A percentile compares a stretch with the other conserved stretches of the same genome.
Conservation (phyloP, 1,140 invertebrate species). For the Drosophila takahashii region DNA sequence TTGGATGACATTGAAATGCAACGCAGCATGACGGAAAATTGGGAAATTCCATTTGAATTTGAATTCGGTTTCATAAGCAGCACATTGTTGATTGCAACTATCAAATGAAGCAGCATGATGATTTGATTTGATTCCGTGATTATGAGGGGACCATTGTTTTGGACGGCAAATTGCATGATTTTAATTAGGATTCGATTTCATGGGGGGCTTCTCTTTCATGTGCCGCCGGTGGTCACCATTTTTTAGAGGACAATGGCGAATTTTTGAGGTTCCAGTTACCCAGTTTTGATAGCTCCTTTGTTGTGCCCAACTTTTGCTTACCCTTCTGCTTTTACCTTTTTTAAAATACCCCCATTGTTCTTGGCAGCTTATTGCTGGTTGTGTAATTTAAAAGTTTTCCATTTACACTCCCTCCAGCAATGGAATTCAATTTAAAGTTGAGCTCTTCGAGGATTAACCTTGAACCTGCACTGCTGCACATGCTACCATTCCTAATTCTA, state of each 20-base stretch:
- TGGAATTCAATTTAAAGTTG: conserved; percentile 43
- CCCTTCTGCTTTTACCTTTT: neutral
- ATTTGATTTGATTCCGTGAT: conserved; percentile 33
- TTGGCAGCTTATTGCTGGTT: conserved; percentile 24
- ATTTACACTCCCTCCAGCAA: conserved; percentile 6
- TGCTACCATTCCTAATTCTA: conserved; percentile 62
- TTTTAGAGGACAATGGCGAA: neutral
- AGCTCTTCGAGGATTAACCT: conserved; percentile 51
- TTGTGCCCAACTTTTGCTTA: conserved; percentile 10
- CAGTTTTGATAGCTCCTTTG: conserved; percentile 1
- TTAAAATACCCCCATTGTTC: conserved; percentile 12
- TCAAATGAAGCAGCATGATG: neutral
- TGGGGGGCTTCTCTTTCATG: conserved; percentile 8
- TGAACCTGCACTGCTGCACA: conserved; percentile 55
- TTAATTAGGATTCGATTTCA: conserved; percentile 36
- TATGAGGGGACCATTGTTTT: conserved; percentile 18
- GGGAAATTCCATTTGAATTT: conserved; percentile 38
- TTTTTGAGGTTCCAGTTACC: conserved; percentile 19
- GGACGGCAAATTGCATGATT: conserved; percentile 22
- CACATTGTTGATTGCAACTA: conserved; percentile 18
- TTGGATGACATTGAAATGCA: conserved; percentile 48
- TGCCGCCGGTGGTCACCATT: neutral
- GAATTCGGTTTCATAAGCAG: conserved; percentile 5
- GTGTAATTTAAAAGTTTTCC: conserved; percentile 53
- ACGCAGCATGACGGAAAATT: conserved; percentile 29